Conservation (phyloP, 2,113 vertebrate species). For the Cryptotis parvus region DNA sequence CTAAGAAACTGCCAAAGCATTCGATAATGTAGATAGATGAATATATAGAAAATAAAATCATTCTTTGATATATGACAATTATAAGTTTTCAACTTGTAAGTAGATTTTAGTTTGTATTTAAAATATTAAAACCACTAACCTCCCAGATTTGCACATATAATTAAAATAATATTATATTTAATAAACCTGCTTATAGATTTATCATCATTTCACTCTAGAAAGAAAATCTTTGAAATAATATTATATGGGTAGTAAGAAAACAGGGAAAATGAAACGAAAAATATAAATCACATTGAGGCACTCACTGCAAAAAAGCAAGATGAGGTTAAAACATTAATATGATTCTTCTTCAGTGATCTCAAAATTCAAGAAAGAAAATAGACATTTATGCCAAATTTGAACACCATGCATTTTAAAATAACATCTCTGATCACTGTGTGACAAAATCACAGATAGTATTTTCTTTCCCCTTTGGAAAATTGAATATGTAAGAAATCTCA, state of each 20-base stretch:
- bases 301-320: neutral
- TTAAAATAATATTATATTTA: neutral
- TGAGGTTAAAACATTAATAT: neutral
- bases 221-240: conserved; percentile 17
- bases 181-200: neutral
- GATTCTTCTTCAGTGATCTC: too few species aligned
- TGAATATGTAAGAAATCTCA: neutral
- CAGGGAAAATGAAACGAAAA: neutral
- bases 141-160: neutral
- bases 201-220: neutral
- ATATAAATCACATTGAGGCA: neutral
- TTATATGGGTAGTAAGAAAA: neutral
- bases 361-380: neutral
- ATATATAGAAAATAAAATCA: neutral
- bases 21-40: neutral
- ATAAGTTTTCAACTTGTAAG: neutral
- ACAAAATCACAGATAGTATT: neutral
- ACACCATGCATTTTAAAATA: conserved; percentile 7
- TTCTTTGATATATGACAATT: neutral
- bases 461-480: neutral
- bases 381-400: neutral
- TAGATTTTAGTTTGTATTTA: conserved; percentile 40
- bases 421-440: neutral
- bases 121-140: neutral
- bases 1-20: conserved; percentile 10